Evolutionary conservation across 2,113 vertebrate genomes (phyloP).

Genomic region (Opisthocomus hoazin): DNA sequence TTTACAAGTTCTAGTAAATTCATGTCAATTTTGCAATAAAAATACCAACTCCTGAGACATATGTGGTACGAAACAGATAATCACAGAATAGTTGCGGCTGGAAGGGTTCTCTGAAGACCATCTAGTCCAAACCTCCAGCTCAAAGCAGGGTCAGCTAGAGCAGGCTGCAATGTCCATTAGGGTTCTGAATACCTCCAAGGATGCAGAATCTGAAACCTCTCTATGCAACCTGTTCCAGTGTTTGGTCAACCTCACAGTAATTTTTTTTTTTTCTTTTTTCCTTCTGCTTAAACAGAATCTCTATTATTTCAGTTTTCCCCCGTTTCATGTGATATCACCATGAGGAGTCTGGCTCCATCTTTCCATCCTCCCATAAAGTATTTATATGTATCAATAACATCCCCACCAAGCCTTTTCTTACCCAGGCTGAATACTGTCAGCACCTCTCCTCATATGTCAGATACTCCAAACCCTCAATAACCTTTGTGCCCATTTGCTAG

Average conservation of each 20-base stretch:
- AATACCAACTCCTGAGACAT: not conserved
- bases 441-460: not conserved
- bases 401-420: not conserved
- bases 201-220: not conserved
- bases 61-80: not conserved
- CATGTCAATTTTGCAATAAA: not conserved
- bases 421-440: not conserved
- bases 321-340: not conserved
- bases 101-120: not conserved
- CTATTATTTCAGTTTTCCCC: not conserved
- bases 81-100: not conserved
- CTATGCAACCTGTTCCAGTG: not conserved
- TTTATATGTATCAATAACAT: not conserved
- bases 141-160: not conserved
- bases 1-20: not conserved
- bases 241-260: not conserved
- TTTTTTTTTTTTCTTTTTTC: not conserved
- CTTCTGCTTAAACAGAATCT: not conserved
- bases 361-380: not conserved
- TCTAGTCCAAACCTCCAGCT: not conserved
- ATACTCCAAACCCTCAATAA: not conserved
- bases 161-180: not conserved
- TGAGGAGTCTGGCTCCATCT: not conserved
- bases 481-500: not conserved
- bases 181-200: not conserved